Conservation (phyloP, 2,888 invertebrate genomes). For the Urechis unicinctus region DNA sequence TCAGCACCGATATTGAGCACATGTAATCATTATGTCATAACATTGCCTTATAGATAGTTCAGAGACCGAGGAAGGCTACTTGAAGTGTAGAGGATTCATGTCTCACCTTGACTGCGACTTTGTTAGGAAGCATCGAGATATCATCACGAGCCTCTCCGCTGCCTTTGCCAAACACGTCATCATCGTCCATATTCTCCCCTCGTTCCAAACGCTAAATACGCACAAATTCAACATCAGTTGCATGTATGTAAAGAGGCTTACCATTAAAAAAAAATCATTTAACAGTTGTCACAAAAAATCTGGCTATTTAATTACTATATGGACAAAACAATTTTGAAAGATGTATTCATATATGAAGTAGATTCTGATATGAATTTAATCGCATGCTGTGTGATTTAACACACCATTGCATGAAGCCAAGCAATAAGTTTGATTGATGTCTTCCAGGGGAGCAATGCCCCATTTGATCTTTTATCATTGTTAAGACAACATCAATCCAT, state of each 20-base stretch:
- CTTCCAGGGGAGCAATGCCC: too few species aligned
- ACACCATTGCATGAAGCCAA: too few species aligned
- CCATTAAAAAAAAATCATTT: not conserved
- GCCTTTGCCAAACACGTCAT: slow-evolving; percentile 42
- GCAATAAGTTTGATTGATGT: too few species aligned
- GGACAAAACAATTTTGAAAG: slow-evolving; percentile 3
- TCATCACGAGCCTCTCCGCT: slow-evolving; percentile 49
- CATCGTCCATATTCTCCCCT: slow-evolving; percentile 49
- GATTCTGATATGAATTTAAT: too few species aligned
- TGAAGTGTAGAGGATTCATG: not conserved
- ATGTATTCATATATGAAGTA: slow-evolving; percentile 3
- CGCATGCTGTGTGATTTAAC: too few species aligned
- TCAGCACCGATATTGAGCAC: too few species aligned
- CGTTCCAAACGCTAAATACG: slow-evolving; percentile 39
- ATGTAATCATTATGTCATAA: not conserved
- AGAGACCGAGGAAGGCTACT: not conserved
- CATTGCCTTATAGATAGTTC: not conserved
- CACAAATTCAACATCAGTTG: not conserved
- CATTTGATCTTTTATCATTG: too few species aligned
- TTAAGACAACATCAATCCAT: too few species aligned
- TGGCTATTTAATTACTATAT: not conserved
- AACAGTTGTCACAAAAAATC: not conserved
- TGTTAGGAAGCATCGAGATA: slow-evolving; percentile 38
- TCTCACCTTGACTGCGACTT: slow-evolving; percentile 39
- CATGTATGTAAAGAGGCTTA: not conserved